Evolutionary conservation across 37 sponge, comb jelly and placozoan species (phyloP).

Genomic region (Beroe forskalii): DNA sequence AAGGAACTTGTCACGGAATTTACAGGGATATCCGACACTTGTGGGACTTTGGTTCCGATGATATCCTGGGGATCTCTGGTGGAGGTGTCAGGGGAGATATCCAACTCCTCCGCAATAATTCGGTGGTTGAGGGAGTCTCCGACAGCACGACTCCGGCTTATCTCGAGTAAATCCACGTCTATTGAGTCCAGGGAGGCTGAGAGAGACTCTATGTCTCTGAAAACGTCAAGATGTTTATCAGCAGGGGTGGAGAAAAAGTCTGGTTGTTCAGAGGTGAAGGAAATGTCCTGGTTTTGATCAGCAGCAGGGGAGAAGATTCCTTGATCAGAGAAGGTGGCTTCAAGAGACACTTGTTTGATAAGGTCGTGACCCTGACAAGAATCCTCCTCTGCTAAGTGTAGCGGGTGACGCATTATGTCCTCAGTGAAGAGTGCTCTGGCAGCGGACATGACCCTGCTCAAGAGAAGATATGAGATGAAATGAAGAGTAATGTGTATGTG

Average conservation of each 20-base stretch:
- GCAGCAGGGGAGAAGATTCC: background rate
- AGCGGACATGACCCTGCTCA: too few species aligned
- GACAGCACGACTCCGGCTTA: background rate
- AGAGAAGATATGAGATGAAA: too few species aligned
- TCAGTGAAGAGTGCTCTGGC: too few species aligned
- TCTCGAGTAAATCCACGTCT: background rate
- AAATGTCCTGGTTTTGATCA: background rate
- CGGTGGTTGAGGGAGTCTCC: constrained; percentile 2
- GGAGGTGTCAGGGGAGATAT: constrained; percentile 12
- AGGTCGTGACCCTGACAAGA: too few species aligned
- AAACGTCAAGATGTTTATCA: background rate
- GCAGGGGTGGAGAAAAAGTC: background rate
- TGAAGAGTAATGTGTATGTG: too few species aligned
- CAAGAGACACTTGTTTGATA: background rate
- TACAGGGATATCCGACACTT: background rate
- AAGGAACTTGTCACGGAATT: too few species aligned
- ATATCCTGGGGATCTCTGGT: background rate
- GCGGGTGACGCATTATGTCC: too few species aligned
- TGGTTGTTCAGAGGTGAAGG: too few species aligned
- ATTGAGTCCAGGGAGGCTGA: background rate
- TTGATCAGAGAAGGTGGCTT: background rate
- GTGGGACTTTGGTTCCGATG: background rate
- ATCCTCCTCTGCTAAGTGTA: too few species aligned
- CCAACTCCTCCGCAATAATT: background rate
- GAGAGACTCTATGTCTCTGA: background rate